phyloP scores from a whole-genome alignment of 2,888 invertebrate genomes.

The Xanthia icteritia region DNA sequence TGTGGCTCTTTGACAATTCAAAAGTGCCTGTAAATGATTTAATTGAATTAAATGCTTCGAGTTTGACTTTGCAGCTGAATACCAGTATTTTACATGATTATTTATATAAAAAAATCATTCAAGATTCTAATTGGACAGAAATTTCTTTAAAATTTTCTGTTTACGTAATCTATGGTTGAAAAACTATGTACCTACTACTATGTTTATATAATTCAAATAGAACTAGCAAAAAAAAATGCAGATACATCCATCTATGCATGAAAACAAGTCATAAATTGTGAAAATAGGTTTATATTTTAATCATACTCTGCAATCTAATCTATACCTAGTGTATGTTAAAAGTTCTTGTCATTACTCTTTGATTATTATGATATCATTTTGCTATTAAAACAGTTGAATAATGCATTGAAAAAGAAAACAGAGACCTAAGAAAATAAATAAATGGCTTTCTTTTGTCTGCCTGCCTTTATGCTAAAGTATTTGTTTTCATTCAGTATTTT shows the following conservation, averaged over 20 bases:
- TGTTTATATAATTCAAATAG: not conserved
- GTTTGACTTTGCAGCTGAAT: not conserved
- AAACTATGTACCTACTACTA: not conserved
- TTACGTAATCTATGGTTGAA: not conserved
- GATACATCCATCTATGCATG: not conserved
- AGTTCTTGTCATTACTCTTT: not conserved
- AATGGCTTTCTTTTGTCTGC: not conserved
- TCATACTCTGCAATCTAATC: not conserved
- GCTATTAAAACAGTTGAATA: not conserved
- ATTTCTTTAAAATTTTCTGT: not conserved
- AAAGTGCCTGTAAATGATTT: too few relatives aligned
- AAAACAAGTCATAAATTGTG: not conserved
- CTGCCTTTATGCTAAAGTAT: not conserved
- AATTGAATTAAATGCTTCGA: too few relatives aligned
- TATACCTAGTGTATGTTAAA: not conserved
- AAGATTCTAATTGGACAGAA: not conserved
- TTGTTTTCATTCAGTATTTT: not conserved
- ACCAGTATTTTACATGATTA: not conserved
- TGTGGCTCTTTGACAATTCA: too few relatives aligned
- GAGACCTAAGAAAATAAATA: not conserved
- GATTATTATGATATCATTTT: not conserved
- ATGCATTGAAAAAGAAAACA: not conserved
- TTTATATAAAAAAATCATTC: not conserved
- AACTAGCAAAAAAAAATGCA: not conserved
- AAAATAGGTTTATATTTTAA: not conserved